These are phyloP conservation scores for Perognathus longimembris DNA, from an alignment of 2,113 vertebrate species.

Conservation along the genomic window DNA sequence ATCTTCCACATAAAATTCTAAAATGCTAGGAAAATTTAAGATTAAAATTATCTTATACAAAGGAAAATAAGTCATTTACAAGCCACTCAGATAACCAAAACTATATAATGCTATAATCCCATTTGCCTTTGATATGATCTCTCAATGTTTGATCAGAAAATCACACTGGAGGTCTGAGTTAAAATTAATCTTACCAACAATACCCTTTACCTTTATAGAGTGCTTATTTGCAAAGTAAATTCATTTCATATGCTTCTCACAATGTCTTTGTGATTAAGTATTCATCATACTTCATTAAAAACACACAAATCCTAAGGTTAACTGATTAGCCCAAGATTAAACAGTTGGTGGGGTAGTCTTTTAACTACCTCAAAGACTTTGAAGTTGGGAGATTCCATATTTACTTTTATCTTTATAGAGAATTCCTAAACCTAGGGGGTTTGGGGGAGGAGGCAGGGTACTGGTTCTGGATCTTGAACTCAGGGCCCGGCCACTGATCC, in stretches of 20 bases:
- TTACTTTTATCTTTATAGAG: conserved; percentile 56
- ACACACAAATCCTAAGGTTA: conserved; percentile 23
- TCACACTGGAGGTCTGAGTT: not conserved
- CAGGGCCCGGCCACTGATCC: not conserved
- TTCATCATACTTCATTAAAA: conserved; percentile 39
- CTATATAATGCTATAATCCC: not conserved
- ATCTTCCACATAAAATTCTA: conserved; percentile 15
- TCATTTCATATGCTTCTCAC: not conserved
- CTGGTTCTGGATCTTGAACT: not conserved
- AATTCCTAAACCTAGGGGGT: conserved; percentile 18
- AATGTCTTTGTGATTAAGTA: not conserved
- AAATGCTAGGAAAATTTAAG: conserved; percentile 18
- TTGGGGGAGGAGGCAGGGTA: not conserved
- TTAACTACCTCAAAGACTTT: conserved; percentile 37
- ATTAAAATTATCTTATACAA: conserved; percentile 40
- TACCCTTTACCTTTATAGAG: not conserved
- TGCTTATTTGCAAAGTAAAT: not conserved
- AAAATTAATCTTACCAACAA: not conserved
- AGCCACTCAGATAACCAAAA: conserved; percentile 48
- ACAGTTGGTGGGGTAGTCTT: not conserved
- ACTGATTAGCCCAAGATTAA: not conserved
- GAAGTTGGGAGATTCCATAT: conserved; percentile 43
- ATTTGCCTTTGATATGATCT: too few species aligned
- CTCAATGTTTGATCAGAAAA: not conserved
- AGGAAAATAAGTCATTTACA: not conserved